Conservation (phyloP, 2,113 vertebrate species). For the Atlantisia rogersi region DNA sequence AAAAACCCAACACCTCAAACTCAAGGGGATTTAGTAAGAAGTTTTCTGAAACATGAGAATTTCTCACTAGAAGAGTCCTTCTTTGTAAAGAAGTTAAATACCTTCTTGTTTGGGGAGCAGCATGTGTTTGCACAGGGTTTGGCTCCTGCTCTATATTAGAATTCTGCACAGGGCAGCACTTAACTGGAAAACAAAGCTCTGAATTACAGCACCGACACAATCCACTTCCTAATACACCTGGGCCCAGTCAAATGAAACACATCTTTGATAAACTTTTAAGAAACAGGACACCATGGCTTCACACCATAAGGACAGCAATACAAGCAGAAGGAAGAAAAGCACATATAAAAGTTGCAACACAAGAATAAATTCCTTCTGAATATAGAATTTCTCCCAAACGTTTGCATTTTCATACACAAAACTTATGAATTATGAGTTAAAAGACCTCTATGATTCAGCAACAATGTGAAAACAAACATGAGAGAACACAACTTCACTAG, state of each 20-base stretch:
- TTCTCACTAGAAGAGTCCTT: not conserved
- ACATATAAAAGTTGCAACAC: not conserved
- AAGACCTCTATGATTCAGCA: not conserved
- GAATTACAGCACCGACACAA: not conserved
- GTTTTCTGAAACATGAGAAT: not conserved
- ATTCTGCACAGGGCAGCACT: not conserved
- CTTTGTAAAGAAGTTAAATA: not conserved
- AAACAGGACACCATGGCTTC: not conserved
- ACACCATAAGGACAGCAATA: not conserved
- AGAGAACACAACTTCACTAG: not conserved
- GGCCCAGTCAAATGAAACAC: not conserved
- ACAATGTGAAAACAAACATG: not conserved
- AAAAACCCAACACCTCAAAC: not conserved
- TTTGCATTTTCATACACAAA: not conserved
- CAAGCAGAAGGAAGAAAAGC: not conserved
- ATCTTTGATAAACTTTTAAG: slow-evolving; percentile 12
- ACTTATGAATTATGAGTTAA: not conserved
- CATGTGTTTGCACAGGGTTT: not conserved
- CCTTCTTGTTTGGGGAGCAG: not conserved
- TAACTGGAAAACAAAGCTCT: not conserved
- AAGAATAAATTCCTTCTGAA: not conserved
- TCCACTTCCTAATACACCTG: not conserved
- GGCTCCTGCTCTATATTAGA: not conserved
- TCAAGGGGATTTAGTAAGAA: not conserved
- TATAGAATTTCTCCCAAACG: not conserved